Evolutionary conservation across 2,888 invertebrate genomes (phyloP), one percentile per base, ranked within the genome.

Genomic region (Meandrusa payeni): DNA sequence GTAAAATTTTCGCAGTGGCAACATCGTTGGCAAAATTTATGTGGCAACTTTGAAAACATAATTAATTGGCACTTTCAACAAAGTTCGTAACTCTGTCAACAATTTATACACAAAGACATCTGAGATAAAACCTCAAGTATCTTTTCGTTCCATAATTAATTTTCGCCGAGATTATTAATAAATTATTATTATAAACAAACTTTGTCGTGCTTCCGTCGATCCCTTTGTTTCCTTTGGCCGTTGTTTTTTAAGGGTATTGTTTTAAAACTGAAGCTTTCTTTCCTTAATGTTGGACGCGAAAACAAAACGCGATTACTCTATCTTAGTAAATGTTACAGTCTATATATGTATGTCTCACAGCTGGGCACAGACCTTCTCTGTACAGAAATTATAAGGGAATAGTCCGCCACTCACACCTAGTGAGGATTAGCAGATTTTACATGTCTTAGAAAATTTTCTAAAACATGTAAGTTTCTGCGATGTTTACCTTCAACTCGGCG

Each of bases 31-130:
- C 38, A 29, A 55, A 60, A 54, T 61, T 62, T 57, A 61, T 54
- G 54, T 51, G 50, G 47, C 55, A 62, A 61, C 54, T 58, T 48
- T 39, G 41, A 36, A 52, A 52, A 56, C 46, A 48, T 57, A 64
- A 69, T 69, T 69, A 69, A 69, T 69, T 68, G 64, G 56, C 55
- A 64, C 63, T 64, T 60, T 52, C 54, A 55, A 50, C 50, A 58
- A 57, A 65, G 55, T 54, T 59, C 23, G 54, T 27, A 57, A 60
- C 55, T 61, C 55, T 52, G 60, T 57, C 59, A 61, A 60, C 59
- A 58, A 61, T 58, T 58, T 58, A 49, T 51, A 49, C 42, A 58
- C 53, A 55, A 50, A 54, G 52, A 52, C 50, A 56, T 54, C 49
- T 28, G 19, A 54, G 59, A 58, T 59, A 58, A 57, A 53, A 58